Evolutionary conservation across 1,140 invertebrate species (phyloP).

Genomic region (Papilio xuthus): DNA sequence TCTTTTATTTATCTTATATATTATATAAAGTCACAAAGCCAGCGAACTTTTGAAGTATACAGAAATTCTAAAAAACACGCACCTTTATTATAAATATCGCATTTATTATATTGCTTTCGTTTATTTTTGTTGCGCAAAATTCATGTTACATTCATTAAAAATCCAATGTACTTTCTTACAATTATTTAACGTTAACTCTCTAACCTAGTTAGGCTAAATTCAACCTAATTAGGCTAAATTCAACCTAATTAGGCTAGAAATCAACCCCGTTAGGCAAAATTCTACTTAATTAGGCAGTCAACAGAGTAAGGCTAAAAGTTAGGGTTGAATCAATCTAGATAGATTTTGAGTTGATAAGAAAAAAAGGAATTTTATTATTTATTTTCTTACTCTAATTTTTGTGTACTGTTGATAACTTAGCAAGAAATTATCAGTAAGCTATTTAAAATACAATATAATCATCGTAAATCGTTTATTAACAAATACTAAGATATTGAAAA

Average conservation of each 20-base stretch:
- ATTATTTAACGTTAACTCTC: background rate
- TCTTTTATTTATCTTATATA: slow-evolving; percentile 12
- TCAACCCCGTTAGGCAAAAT: too few species aligned
- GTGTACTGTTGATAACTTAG: background rate
- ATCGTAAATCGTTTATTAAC: background rate
- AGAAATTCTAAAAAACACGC: background rate
- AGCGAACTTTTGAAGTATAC: background rate
- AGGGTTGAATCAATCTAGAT: background rate
- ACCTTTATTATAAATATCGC: background rate
- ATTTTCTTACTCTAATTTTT: background rate
- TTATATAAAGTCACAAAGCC: background rate
- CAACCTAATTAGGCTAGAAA: too few species aligned
- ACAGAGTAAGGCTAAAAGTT: background rate
- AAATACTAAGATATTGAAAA: background rate
- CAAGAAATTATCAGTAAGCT: background rate
- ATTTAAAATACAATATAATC: background rate
- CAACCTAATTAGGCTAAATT: background rate
- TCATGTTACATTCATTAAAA: background rate
- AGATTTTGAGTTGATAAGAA: background rate
- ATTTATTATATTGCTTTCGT: background rate
- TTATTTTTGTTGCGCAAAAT: background rate
- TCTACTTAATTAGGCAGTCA: too few species aligned
- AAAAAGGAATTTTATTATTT: background rate
- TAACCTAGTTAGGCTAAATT: background rate
- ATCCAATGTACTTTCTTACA: background rate